Conservation (phyloP, 2,113 vertebrate genomes). For the Megaleporinus macrocephalus region DNA sequence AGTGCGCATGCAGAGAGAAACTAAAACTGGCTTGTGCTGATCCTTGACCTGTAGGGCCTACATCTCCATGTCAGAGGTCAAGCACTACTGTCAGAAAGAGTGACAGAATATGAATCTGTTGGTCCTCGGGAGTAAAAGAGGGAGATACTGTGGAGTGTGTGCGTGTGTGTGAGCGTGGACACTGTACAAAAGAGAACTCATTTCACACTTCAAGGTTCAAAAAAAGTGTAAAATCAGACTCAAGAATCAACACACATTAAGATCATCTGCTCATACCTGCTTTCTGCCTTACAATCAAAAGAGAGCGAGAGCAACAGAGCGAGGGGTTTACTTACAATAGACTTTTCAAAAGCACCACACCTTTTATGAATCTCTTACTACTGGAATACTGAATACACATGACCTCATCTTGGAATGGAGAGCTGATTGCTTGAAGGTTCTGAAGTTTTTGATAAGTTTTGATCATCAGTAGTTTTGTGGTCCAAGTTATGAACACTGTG, state of each 20-base stretch:
- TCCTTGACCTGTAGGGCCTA: neutral
- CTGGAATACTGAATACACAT: neutral
- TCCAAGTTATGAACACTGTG: no score
- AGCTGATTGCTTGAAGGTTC: no score
- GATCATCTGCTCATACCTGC: neutral
- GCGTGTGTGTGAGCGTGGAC: neutral
- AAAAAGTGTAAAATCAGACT: neutral
- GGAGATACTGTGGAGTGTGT: neutral
- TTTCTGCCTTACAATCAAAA: neutral
- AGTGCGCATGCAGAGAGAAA: neutral
- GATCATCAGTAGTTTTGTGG: no score
- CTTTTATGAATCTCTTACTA: no score
- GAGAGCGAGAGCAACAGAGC: neutral
- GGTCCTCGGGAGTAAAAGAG: neutral
- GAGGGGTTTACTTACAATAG: neutral
- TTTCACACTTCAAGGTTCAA: slow-evolving; percentile 3
- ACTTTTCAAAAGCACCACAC: no score
- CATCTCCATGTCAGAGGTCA: neutral
- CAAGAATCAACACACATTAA: neutral
- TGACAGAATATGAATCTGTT: neutral
- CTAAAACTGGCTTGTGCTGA: neutral
- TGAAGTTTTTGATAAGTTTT: no score
- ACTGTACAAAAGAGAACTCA: neutral
- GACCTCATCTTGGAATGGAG: no score
- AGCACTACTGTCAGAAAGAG: neutral